These are phyloP conservation scores for Drepanosiphum platanoidis DNA, from an alignment of 2,888 invertebrate species.

Conservation along the genomic window DNA sequence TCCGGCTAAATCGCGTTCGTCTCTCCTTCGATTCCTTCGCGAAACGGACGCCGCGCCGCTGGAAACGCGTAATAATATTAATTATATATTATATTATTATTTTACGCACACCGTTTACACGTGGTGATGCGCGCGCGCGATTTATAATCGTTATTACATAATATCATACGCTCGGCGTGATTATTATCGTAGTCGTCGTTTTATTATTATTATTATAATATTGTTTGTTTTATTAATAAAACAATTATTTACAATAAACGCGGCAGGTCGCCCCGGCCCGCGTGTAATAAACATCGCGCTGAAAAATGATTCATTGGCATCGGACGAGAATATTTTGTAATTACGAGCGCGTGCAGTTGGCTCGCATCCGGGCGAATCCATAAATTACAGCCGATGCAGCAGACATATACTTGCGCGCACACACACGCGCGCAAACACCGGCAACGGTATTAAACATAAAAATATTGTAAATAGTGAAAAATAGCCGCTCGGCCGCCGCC, in stretches of 20 bases:
- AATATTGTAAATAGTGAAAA: slow-evolving; percentile 41
- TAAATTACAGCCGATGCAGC: slow-evolving; percentile 45
- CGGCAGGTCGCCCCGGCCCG: slow-evolving; percentile 3
- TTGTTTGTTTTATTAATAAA: slow-evolving; percentile 26
- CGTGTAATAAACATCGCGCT: not conserved
- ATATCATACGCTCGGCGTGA: not conserved
- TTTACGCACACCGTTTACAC: not conserved
- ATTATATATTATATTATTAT: not conserved
- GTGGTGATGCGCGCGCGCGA: not conserved
- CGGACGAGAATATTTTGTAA: slow-evolving; percentile 56
- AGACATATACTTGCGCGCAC: not conserved
- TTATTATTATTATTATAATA: slow-evolving; percentile 6
- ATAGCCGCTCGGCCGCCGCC: slow-evolving; percentile 16
- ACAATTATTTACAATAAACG: slow-evolving; percentile 35
- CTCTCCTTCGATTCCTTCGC: too few species aligned
- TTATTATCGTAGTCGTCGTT: not conserved
- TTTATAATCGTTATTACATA: not conserved
- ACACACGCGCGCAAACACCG: too few species aligned
- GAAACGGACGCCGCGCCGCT: not conserved
- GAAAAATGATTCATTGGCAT: slow-evolving; percentile 55
- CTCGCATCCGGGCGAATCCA: slow-evolving; percentile 57
- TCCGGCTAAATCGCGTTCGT: too few species aligned
- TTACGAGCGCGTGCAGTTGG: slow-evolving; percentile 45
- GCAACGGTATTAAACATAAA: not conserved
- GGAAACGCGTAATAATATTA: not conserved